Base-by-base conservation (phyloP, 2,113 vertebrate genomes). In the Talpa occidentalis region DNA sequence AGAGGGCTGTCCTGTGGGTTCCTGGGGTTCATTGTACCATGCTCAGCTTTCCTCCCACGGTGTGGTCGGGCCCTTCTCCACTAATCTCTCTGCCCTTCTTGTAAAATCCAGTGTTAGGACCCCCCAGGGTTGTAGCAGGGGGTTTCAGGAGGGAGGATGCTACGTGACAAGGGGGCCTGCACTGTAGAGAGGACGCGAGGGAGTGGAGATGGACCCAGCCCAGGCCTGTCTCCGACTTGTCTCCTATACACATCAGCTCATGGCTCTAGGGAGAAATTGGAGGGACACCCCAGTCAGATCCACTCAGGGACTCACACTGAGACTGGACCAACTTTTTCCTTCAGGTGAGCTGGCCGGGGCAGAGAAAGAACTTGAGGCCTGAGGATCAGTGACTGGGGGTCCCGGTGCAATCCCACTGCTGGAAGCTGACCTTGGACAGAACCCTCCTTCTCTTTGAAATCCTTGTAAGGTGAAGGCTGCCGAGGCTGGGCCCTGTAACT, bases 71-170 rank as follows among this genome's bases (percentile, higher is more conserved):
- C 32, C 80, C 2, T 35, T 67, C 69, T 30, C 40, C 42, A 54
- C 16, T 4, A 42, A 35, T 15, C 28, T 24, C 5, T 24, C 26
- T 28, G 17, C 44, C 16, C 44, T 76, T 47, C 66, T 17, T 12
- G 0, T n/a, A 11, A 26, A 72, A 54, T 21, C 10, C 6, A 14
- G 7, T 7, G 17, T 32, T 28, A 37, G 80, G 22, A 40, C 69
- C 19, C 42, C 17, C 44, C 19, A 0, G 26, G 2, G 24, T 32
- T 42, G n/a, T 5, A 2, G 30, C 7, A 1, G 21, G 28, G 47
- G 21, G 22, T 22, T 73, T 32, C 64, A 19, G 26, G 32, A 67
- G 81, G 56, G 10, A 80, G 2, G 37, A 32, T 4, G 0, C 37
- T 32, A 4, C 16, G 26, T 49, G 72, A n/a, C 37, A 52, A n/a